Base-by-base conservation (phyloP, 2,797 vertebrate species). In the Harpagifer antarcticus region DNA sequence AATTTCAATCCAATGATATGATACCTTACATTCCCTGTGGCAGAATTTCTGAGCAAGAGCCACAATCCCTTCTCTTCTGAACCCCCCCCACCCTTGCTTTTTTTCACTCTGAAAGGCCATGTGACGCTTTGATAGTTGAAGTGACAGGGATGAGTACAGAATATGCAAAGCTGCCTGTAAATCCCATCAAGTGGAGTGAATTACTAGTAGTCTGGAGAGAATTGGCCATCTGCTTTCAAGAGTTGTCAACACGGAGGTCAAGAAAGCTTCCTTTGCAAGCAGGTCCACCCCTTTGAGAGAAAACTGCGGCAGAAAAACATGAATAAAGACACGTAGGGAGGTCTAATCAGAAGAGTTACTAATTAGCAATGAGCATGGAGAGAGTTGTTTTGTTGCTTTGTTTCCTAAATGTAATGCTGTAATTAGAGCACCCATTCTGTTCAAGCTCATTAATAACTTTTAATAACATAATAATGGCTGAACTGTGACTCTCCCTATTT, bases 101-200 rank as follows among this genome's bases (percentile, higher is more conserved):
- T 81, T 86, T 86, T 82, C 23, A 37, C 50, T 60, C 53, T 63
- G 61, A 85, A 83, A 82, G 82, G 72, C 52, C 52, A 23, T 16
- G 64, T 56, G 79, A 82, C 68, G 81, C 69, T 79, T 70, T 84
- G 86, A 87, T 83, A 83, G 68, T 42, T 74, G 60, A 79, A 81
- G 79, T 87, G 80, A 84, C 82, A 58, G 74, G 76, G 75, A 83
- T 62, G 69, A 81, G 71, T 42, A 58, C 57, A 78, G 76, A 83
- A 84, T 86, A 85, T 86, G 85, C 79, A 89, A 88, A 90, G 74
- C 74, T 63, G n/a, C 62, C 62, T 78, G 65, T 76, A 89, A 88
- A 89, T 90, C 84, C 80, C 86, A 87, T 89, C 86, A 89, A 88
- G 84, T 61, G 75, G 71, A 80, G 66, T 68, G 81, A 88, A 86